These are phyloP conservation scores for Branchellion lobata DNA, from an alignment of 2,888 invertebrate genomes.

Conservation along the genomic window DNA sequence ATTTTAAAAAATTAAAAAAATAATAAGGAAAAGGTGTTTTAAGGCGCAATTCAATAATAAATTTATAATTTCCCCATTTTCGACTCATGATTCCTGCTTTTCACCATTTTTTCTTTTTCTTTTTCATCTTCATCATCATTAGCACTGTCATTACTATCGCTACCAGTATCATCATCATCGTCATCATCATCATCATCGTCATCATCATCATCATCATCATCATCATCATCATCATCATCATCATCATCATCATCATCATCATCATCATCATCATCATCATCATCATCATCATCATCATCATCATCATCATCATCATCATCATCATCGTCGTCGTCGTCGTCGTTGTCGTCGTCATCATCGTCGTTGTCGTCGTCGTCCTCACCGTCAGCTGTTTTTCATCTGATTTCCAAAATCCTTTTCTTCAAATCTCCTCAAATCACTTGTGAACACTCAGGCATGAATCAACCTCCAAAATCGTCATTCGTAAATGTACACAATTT, in stretches of 20 bases:
- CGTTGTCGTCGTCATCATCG: neutral
- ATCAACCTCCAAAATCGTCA: no score
- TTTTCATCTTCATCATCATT: neutral
- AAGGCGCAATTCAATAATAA: neutral
- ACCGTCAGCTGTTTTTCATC: neutral
- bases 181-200: conserved; percentile 31
- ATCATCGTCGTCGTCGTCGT: conserved; percentile 31
- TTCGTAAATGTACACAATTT: no score
- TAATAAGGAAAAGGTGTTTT: neutral
- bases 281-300: conserved; percentile 36
- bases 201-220: conserved; percentile 43
- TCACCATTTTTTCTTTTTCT: neutral
- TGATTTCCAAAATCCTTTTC: no score
- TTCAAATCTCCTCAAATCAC: no score
- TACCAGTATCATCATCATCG: conserved; percentile 12
- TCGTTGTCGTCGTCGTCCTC: neutral
- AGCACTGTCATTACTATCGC: no score
- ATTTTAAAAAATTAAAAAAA: no score
- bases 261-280: conserved; percentile 26
- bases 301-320: conserved; percentile 44
- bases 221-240: conserved; percentile 36
- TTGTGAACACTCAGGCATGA: no score
- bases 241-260: conserved; percentile 30
- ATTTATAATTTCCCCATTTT: neutral
- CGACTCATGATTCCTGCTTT: neutral